Percentiles rank a stretch among this genome's conserved stretches.
These are phyloP conservation scores for Antigone vipio DNA, from an alignment of 2,113 vertebrate genomes.

Conservation along the genomic window DNA sequence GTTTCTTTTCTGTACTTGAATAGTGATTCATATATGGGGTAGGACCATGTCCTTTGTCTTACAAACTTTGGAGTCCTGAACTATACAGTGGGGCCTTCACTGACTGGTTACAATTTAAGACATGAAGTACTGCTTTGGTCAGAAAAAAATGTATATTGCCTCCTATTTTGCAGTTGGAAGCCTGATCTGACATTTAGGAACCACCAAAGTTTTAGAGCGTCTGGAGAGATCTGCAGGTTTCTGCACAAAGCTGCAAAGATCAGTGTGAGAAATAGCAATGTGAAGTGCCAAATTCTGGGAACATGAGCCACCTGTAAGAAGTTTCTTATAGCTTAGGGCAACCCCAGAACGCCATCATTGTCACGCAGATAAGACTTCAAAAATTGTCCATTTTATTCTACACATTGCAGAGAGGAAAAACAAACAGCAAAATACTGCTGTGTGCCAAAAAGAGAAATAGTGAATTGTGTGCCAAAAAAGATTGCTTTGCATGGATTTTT, in stretches of 20 bases:
- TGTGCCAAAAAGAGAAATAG: neutral
- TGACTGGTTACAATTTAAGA: neutral
- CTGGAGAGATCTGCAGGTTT: neutral
- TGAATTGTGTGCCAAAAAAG: neutral
- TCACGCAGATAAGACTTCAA: neutral
- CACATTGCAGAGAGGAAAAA: neutral
- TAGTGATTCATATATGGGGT: neutral
- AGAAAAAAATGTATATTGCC: neutral
- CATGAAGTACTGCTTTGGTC: neutral
- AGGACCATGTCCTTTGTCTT: neutral
- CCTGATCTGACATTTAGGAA: neutral
- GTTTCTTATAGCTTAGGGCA: neutral
- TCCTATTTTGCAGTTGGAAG: neutral
- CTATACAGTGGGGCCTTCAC: neutral
- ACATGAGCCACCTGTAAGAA: fast-evolving
- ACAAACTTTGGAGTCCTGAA: neutral
- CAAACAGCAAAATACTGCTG: fast-evolving
- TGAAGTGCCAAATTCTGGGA: neutral
- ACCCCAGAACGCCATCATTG: neutral
- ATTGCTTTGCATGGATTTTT: neutral
- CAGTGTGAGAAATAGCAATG: neutral
- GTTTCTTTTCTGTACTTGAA: neutral
- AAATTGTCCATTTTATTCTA: neutral
- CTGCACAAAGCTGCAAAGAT: neutral
- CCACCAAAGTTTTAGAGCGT: neutral